A percentile compares a stretch with the other conserved stretches of the same genome.
Conservation (phyloP, 1,140 invertebrate genomes). For the Lasioglossum baleicum region DNA sequence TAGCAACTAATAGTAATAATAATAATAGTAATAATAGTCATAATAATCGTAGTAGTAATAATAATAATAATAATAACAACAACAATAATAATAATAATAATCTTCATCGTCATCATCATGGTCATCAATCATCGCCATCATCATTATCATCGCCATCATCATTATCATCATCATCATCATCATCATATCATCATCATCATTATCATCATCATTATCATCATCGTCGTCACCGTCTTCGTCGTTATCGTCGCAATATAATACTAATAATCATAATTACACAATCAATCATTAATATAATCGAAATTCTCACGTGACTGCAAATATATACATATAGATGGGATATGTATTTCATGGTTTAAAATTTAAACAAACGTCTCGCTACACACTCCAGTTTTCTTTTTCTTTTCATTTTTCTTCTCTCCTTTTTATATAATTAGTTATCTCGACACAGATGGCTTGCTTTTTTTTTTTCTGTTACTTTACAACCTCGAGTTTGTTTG, state of each 20-base stretch:
- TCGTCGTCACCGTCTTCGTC: not conserved
- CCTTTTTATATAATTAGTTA: conserved; percentile 57
- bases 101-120: too few species aligned
- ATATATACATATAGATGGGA: conserved; percentile 79
- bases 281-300: conserved; percentile 69
- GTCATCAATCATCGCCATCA: not conserved
- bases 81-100: not conserved
- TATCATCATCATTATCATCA: too few species aligned
- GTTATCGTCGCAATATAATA: conserved; percentile 27
- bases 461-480: conserved; percentile 32
- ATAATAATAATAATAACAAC: conserved; percentile 52
- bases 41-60: conserved; percentile 64
- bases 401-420: not conserved
- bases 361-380: conserved; percentile 41
- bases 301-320: conserved; percentile 72
- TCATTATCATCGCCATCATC: conserved; percentile 4
- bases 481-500: conserved; percentile 71
- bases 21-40: conserved; percentile 49
- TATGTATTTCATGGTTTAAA: conserved; percentile 71
- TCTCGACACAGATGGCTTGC: conserved; percentile 69
- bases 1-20: conserved; percentile 55
- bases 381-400: conserved; percentile 3
- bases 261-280: conserved; percentile 70
- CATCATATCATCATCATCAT: conserved; percentile 32
- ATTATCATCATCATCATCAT: conserved; percentile 64